A percentile compares a stretch with the other conserved stretches of the same genome.
Conservation (phyloP, 2,797 vertebrate species). For the Limnodromus scolopaceus region DNA sequence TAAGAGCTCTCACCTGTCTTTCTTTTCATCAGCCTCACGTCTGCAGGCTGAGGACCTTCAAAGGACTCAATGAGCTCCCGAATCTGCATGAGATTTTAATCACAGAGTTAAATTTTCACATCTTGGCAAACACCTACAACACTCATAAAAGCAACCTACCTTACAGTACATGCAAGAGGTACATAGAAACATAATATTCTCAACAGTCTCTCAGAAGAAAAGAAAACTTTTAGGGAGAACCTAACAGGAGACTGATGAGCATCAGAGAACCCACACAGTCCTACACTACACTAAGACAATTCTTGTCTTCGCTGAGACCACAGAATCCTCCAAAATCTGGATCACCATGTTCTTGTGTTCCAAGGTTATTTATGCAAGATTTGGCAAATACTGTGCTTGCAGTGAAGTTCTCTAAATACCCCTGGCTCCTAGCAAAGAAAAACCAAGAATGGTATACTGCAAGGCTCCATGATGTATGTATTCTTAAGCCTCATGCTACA, state of each 20-base stretch:
- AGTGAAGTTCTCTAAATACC: background rate
- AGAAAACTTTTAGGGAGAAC: background rate
- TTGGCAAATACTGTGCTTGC: background rate
- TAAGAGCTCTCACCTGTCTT: constrained; percentile 95
- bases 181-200: background rate
- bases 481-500: background rate
- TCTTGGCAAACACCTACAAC: background rate
- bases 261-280: background rate
- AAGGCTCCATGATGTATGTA: rapidly evolving
- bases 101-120: constrained; percentile 28
- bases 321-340: background rate
- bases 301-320: background rate
- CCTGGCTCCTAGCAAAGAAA: background rate
- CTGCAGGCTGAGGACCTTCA: constrained; percentile 96
- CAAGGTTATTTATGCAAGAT: background rate
- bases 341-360: rapidly evolving
- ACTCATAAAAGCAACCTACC: background rate
- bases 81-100: constrained; percentile 82
- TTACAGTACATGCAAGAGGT: background rate
- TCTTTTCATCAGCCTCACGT: constrained; percentile 98
- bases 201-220: background rate
- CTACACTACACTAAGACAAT: background rate
- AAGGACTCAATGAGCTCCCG: constrained; percentile 93
- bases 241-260: background rate
- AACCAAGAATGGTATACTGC: background rate